Base-by-base conservation (phyloP, 2,113 vertebrate species). In the Tricholaema leucomelas region DNA sequence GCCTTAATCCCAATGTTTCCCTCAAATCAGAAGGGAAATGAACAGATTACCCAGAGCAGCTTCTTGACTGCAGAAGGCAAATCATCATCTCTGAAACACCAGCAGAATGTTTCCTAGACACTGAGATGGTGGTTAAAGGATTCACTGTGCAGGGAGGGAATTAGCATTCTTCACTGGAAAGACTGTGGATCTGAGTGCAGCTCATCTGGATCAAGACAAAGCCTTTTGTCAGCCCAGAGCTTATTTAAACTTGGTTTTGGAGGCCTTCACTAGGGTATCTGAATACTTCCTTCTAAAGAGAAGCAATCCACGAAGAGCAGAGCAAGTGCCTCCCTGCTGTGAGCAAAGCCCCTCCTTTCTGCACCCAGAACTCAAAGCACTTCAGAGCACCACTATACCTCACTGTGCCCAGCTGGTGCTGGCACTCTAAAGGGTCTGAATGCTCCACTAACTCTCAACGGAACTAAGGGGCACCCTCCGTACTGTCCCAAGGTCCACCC, bases 381-480 rank as follows among this genome's bases (percentile, higher is more conserved):
- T 67, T 21, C 61, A 33, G 20, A 46, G 27, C 3, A 6, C 5
- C 48, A 28, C 1, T 21, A 56, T 0, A 8, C 6, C 55, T 61
- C 44, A 8, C 36, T 1, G 30, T 5, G 20, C 24, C 66, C 58
- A 20, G 16, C 74, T 12, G 25, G 7, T 6, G 0, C 1, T 3
- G 14, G 2, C 54, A 35, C 42, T 69, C n/a, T 4, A 6, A 44
- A n/a, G 58, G 36, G 20, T 12, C 21, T 8, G 33, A 27, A 50
- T 1, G 5, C n/a, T 17, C 8, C 60, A 5, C 10, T 10, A 30
- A 30, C 16, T 17, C 48, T 25, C 48, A 24, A 50, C 23, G 24
- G 23, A 50, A 18, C n/a, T 52, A 77, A 64, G 25, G 44, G 6
- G 67, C 48, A 33, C 10, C 25, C 70, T 70, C 59, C 4, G 1